Percentiles rank a stretch among this genome's conserved stretches.
phyloP scores from a whole-genome alignment of 2,797 vertebrate genomes.

The Girardinus metallicus region DNA sequence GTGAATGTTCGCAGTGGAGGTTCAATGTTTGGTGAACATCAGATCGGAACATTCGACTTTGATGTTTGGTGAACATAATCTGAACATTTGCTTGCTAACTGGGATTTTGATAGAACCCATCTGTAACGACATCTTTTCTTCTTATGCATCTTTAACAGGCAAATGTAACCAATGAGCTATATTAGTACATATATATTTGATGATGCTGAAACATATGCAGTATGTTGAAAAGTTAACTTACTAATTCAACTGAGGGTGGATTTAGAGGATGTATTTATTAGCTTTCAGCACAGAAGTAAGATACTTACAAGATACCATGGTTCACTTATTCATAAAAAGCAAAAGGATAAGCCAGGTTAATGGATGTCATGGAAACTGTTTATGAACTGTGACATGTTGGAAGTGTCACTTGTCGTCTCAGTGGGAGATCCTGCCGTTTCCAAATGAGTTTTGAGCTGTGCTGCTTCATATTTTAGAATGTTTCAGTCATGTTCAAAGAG shows the following conservation, averaged over 20 bases:
- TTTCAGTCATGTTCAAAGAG: constrained; percentile 72
- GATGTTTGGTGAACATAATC: too few species aligned
- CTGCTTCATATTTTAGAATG: constrained; percentile 63
- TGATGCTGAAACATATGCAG: too few species aligned
- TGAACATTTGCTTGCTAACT: too few species aligned
- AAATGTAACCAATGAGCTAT: too few species aligned
- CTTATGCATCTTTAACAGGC: too few species aligned
- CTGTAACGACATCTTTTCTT: too few species aligned
- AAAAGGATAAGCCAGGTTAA: constrained; percentile 44
- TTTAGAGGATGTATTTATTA: not conserved
- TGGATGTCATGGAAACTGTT: constrained; percentile 37
- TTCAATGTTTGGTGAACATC: too few species aligned
- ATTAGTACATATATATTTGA: too few species aligned
- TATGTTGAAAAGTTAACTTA: too few species aligned
- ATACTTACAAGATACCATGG: constrained; percentile 1
- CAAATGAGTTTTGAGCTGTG: constrained; percentile 57
- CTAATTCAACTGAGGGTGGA: not conserved
- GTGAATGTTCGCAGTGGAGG: too few species aligned
- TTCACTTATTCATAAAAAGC: constrained; percentile 18
- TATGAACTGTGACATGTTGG: constrained; percentile 37
- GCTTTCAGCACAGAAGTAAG: constrained; percentile 6
- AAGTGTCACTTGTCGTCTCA: constrained; percentile 30
- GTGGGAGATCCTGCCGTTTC: constrained; percentile 38
- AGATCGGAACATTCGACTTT: too few species aligned
- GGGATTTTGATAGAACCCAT: too few species aligned